Conservation (phyloP, 2,113 vertebrate genomes). For the Laticauda colubrina region DNA sequence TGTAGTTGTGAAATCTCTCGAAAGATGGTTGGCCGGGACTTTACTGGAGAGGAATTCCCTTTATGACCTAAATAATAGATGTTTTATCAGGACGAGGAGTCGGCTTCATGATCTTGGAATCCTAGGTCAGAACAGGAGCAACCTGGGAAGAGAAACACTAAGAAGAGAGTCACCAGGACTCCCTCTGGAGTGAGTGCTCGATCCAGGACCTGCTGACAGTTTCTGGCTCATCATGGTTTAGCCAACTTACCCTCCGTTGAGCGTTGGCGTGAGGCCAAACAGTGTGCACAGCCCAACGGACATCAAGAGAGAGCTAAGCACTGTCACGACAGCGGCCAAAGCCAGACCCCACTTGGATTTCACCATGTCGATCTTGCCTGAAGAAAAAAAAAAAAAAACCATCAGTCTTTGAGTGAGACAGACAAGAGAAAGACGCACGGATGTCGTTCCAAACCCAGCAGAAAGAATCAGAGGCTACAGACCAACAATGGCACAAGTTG, state of each 20-base stretch:
- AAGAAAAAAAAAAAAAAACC: background rate
- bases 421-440: background rate
- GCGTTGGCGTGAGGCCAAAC: constrained; percentile 93
- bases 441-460: background rate
- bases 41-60: too few relatives aligned
- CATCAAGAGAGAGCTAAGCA: constrained; percentile 98
- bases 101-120: too few relatives aligned
- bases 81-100: too few relatives aligned
- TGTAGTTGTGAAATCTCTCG: too few relatives aligned
- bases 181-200: background rate
- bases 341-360: constrained; percentile 98
- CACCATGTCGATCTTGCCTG: constrained; percentile 99
- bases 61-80: too few relatives aligned
- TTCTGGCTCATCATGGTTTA: rapidly evolving
- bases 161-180: background rate
- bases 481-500: too few relatives aligned
- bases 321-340: constrained; percentile 92
- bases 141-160: too few relatives aligned
- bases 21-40: too few relatives aligned
- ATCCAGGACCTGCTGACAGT: background rate
- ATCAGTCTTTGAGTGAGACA: rapidly evolving
- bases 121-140: too few relatives aligned
- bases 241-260: constrained; percentile 92
- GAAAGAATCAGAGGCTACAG: rapidly evolving
- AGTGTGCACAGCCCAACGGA: constrained; percentile 96